Evolutionary conservation across 2,888 invertebrate species (phyloP), one percentile per base, ranked within the genome.

Genomic region (Zaprionus lineosus): DNA sequence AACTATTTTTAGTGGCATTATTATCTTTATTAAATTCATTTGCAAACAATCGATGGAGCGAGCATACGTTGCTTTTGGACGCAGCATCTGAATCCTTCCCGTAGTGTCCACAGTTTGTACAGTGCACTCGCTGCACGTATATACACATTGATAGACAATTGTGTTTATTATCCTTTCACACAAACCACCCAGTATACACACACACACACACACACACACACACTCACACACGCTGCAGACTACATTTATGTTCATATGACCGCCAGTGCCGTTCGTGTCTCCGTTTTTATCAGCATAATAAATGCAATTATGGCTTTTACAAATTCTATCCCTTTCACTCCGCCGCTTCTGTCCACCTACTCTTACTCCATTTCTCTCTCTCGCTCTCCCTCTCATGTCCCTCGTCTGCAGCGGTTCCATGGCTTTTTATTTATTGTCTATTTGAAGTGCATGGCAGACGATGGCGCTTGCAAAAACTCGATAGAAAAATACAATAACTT

Each of bases 211-310:
- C 2, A 50, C 31, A 18, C 34, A 39, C 33, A 24, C 28, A 26
- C 28, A 24, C 52, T 33, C 41, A n/a, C n/a, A n/a, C n/a, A n/a
- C n/a, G n/a, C n/a, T n/a, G n/a, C n/a, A n/a, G n/a, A n/a, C n/a
- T n/a, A 50, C 31, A 26, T 31, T 21, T 51, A 46, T 59, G 37
- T 55, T 28, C 43, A 37, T 41, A 21, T 28, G 16, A 44, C 53
- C n/a, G n/a, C 18, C 24, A 31, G 39, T 61, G 59, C 29, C 41
- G 48, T 71, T 55, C 53, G 57, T 72, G 75, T 73, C 71, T 51
- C 65, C 74, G 74, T 68, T 86, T 86, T 86, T 86, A 86, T 86
- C 86, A 77, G 83, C 70, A 79, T 86, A 86, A 86, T 86, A 86
- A 86, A 86, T 86, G 86, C 86, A 86, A 86, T 86, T 86, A 86